Percentiles rank a stretch among this genome's conserved stretches.
These are phyloP conservation scores for Dinothrombium tinctorium DNA, from an alignment of 1,140 invertebrate species.

Conservation along the genomic window DNA sequence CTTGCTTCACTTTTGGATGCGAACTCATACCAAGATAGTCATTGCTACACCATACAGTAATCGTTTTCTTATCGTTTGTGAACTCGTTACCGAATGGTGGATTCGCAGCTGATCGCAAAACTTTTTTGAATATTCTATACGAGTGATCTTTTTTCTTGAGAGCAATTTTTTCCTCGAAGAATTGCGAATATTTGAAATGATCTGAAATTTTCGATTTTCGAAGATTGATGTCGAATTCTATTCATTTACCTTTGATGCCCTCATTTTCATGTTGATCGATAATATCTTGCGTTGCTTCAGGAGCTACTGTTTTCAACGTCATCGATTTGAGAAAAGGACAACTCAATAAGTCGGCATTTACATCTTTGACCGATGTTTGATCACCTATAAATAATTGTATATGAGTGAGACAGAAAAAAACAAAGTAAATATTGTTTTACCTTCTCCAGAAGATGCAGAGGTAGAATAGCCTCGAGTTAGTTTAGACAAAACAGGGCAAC, in stretches of 20 bases:
- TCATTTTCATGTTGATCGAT: not conserved
- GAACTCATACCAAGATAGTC: conserved; percentile 89
- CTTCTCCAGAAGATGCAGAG: not conserved
- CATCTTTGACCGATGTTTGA: not conserved
- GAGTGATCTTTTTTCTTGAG: conserved; percentile 89
- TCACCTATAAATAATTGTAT: not conserved
- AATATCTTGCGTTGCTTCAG: conserved; percentile 2
- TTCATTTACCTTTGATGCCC: not conserved
- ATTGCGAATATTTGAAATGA: conserved; percentile 61
- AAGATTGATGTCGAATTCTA: not conserved
- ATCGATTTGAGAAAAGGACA: not conserved
- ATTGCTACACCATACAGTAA: conserved; percentile 96
- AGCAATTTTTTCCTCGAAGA: conserved; percentile 70
- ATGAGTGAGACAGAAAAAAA: not conserved
- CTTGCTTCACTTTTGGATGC: conserved; percentile 59
- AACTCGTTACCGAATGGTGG: conserved; percentile 71
- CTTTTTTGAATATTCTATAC: conserved; percentile 87
- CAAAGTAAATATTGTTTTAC: not conserved
- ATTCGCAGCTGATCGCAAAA: conserved; percentile 50
- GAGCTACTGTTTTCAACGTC: not conserved
- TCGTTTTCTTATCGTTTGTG: conserved; percentile 39
- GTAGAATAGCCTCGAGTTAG: not conserved
- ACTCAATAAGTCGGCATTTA: not conserved
- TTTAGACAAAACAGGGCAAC: conserved; percentile 10
- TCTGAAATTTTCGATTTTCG: conserved; percentile 1